phyloP scores from a whole-genome alignment of 2,113 vertebrate species.

The Microcebus jonahi region DNA sequence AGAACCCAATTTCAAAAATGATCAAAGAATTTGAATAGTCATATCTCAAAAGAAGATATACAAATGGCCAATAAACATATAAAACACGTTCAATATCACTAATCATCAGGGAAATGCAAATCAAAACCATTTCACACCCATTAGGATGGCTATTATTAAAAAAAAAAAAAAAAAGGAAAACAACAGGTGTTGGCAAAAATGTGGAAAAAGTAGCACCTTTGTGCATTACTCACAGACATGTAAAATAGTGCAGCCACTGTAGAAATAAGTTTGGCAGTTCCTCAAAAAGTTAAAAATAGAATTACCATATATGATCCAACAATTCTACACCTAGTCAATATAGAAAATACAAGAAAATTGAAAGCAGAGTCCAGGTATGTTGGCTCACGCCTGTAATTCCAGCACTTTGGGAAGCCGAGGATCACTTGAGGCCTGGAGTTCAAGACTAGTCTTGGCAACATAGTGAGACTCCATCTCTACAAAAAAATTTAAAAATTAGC shows the following conservation, averaged over 20 bases:
- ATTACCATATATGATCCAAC: not conserved
- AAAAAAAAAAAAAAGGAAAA: not conserved
- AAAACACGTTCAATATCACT: not conserved
- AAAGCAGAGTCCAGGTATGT: no score
- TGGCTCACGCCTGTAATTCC: no score
- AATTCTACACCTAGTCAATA: not conserved
- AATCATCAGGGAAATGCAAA: not conserved
- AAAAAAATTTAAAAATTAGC: no score
- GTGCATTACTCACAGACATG: not conserved
- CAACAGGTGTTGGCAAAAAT: not conserved
- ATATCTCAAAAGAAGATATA: not conserved
- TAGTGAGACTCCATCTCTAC: no score
- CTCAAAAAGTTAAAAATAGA: not conserved
- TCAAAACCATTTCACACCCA: not conserved
- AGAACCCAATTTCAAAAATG: not conserved
- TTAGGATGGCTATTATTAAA: not conserved
- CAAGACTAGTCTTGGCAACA: no score
- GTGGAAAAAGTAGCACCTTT: not conserved
- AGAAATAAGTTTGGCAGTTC: not conserved
- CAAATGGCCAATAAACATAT: not conserved
- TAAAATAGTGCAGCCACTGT: not conserved
- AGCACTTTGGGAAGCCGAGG: no score
- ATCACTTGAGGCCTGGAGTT: no score
- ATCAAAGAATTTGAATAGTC: not conserved
- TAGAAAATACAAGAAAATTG: no score